A percentile compares a stretch with the other conserved stretches of the same genome.
These are phyloP conservation scores for Anthoptus insignis DNA, from an alignment of 2,888 invertebrate species.

Conservation along the genomic window DNA sequence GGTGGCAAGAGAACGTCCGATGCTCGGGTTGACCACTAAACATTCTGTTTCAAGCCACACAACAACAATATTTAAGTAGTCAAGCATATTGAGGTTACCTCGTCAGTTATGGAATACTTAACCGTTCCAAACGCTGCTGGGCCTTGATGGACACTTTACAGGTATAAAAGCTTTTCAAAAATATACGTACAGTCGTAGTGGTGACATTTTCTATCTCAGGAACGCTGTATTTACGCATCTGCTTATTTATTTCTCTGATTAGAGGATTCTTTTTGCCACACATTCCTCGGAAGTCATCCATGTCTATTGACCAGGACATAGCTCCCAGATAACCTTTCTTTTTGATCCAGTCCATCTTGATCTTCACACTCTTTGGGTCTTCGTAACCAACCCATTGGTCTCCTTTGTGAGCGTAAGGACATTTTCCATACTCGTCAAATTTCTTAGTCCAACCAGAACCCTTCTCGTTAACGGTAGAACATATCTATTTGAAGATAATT, in stretches of 20 bases:
- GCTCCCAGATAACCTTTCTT: constrained; percentile 93
- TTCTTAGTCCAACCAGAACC: constrained; percentile 93
- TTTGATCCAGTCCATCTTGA: constrained; percentile 97
- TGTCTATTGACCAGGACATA: constrained; percentile 97
- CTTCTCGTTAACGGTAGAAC: constrained; percentile 82
- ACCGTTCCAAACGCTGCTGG: no score
- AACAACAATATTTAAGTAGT: no score
- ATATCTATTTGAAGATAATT: constrained; percentile 20
- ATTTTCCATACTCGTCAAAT: constrained; percentile 89
- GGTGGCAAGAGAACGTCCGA: no score
- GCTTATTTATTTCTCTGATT: background rate
- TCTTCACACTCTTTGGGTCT: constrained; percentile 92
- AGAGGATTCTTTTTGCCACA: background rate
- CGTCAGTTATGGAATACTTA: no score
- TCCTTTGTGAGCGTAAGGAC: constrained; percentile 91
- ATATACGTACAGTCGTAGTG: no score
- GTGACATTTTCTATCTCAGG: no score
- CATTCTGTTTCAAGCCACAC: no score
- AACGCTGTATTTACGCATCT: background rate
- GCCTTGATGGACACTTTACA: no score
- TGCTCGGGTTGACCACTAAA: no score
- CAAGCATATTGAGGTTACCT: no score
- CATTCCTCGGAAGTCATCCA: constrained; percentile 92
- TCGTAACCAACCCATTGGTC: constrained; percentile 98
- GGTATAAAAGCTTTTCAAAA: no score